A percentile compares a stretch with the other conserved stretches of the same genome.
Evolutionary conservation across 2,113 vertebrate genomes (phyloP).

Genomic region (Emydura subglobosa): DNA sequence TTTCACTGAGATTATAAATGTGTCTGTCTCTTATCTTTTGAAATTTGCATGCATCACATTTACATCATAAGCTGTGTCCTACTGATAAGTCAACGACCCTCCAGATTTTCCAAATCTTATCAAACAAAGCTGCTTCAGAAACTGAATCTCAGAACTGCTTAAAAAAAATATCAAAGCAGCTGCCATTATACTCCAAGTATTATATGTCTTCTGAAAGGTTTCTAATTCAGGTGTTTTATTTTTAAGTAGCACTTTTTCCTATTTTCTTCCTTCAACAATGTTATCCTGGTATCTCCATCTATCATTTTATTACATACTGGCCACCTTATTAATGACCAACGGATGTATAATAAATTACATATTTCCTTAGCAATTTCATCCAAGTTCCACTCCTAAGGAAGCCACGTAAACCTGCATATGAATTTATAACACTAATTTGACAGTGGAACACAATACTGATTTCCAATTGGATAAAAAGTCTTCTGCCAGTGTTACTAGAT

Average conservation of each 20-base stretch:
- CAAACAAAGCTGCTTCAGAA: constrained; percentile 52
- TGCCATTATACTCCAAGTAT: not conserved
- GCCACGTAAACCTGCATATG: not conserved
- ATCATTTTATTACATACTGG: not conserved
- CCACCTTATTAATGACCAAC: not conserved
- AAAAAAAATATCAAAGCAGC: not conserved
- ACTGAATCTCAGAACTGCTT: constrained; percentile 43
- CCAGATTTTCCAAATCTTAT: constrained; percentile 72
- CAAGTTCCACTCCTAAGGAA: not conserved
- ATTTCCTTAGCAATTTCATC: constrained; percentile 7
- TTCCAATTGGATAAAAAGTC: not conserved
- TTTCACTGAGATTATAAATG: constrained; percentile 53
- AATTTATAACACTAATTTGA: not conserved
- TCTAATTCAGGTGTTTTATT: constrained; percentile 38
- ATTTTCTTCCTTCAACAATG: constrained; percentile 16
- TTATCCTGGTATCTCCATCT: not conserved
- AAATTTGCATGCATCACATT: constrained; percentile 74
- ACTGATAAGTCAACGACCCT: constrained; percentile 70
- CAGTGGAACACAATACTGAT: not conserved
- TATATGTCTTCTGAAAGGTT: constrained; percentile 15
- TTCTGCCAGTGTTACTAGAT: not conserved
- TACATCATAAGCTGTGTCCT: constrained; percentile 71
- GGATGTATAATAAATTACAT: constrained; percentile 24
- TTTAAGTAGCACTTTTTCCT: constrained; percentile 16
- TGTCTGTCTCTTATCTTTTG: constrained; percentile 60